Percentiles rank a stretch among this genome's conserved stretches.
Conservation (phyloP, 1,140 invertebrate genomes). For the Hetaerina americana region DNA sequence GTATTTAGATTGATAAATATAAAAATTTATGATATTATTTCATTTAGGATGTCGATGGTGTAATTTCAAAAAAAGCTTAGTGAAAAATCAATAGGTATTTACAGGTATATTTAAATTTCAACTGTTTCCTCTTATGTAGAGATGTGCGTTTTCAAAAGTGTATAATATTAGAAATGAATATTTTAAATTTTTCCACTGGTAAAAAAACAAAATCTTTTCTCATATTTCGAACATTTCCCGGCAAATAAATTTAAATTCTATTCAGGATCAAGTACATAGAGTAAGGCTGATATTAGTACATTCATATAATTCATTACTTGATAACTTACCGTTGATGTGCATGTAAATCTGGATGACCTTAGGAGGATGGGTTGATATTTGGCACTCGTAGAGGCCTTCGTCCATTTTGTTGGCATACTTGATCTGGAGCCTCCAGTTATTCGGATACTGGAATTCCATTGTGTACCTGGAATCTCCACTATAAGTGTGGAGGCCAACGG, state of each 20-base stretch:
- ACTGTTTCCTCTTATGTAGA: too few relatives aligned
- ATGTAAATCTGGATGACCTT: constrained; percentile 25
- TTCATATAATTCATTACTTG: not conserved
- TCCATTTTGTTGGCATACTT: constrained; percentile 25
- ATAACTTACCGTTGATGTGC: constrained; percentile 25
- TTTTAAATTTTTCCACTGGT: too few relatives aligned
- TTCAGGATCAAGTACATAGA: not conserved
- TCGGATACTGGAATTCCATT: constrained; percentile 26
- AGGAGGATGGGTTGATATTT: constrained; percentile 31
- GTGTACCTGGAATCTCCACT: constrained; percentile 32
- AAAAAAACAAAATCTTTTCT: too few relatives aligned
- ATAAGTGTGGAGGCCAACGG: constrained; percentile 38
- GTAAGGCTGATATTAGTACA: not conserved
- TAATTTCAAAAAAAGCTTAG: too few relatives aligned
- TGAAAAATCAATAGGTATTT: too few relatives aligned
- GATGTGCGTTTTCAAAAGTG: too few relatives aligned
- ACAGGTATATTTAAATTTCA: too few relatives aligned
- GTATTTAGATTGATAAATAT: too few relatives aligned
- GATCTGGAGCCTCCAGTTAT: constrained; percentile 31
- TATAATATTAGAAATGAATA: too few relatives aligned
- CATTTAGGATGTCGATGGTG: too few relatives aligned
- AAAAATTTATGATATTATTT: too few relatives aligned
- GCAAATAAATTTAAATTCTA: not conserved
- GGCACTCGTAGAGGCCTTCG: constrained; percentile 32
- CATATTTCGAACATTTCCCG: not conserved